phyloP scores from a whole-genome alignment of 2,888 invertebrate genomes.

The Pseudococcus longispinus region DNA sequence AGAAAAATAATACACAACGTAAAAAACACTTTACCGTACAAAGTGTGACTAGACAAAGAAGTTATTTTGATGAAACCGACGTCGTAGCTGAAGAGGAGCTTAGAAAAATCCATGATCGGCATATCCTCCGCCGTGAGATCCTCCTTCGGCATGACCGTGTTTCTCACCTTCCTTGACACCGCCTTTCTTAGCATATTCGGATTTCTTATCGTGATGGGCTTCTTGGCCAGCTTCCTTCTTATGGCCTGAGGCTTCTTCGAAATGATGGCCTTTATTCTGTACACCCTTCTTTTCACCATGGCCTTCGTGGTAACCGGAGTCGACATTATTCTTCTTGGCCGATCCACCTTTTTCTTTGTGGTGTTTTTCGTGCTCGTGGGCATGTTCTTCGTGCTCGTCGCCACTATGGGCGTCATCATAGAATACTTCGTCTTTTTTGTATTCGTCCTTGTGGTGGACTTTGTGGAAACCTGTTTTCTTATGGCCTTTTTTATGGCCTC shows the following conservation, averaged over 20 bases:
- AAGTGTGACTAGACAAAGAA: slow-evolving; percentile 22
- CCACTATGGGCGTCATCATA: slow-evolving; percentile 75
- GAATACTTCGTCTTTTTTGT: slow-evolving; percentile 78
- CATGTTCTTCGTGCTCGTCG: slow-evolving; percentile 73
- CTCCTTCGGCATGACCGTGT: slow-evolving; percentile 64
- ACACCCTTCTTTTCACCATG: slow-evolving; percentile 68
- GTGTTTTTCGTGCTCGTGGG: slow-evolving; percentile 67
- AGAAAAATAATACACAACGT: background rate
- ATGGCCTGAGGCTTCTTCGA: slow-evolving; percentile 68
- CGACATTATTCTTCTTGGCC: slow-evolving; percentile 68
- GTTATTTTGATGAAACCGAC: background rate
- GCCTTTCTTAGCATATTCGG: slow-evolving; percentile 68
- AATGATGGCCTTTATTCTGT: slow-evolving; percentile 68
- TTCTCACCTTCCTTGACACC: slow-evolving; percentile 66
- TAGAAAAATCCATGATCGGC: slow-evolving; percentile 39
- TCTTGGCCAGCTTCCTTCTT: slow-evolving; percentile 68
- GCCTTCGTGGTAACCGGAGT: slow-evolving; percentile 66
- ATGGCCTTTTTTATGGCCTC: slow-evolving; percentile 73
- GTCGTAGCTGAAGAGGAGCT: background rate
- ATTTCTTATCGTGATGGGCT: slow-evolving; percentile 67
- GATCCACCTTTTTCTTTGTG: slow-evolving; percentile 67
- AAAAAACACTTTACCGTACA: background rate
- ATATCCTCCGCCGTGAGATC: slow-evolving; percentile 50
- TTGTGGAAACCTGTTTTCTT: slow-evolving; percentile 77
- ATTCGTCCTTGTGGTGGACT: slow-evolving; percentile 78